A percentile compares a stretch with the other conserved stretches of the same genome.
phyloP scores from a whole-genome alignment of 2,113 vertebrate genomes.

The Pterocles gutturalis region DNA sequence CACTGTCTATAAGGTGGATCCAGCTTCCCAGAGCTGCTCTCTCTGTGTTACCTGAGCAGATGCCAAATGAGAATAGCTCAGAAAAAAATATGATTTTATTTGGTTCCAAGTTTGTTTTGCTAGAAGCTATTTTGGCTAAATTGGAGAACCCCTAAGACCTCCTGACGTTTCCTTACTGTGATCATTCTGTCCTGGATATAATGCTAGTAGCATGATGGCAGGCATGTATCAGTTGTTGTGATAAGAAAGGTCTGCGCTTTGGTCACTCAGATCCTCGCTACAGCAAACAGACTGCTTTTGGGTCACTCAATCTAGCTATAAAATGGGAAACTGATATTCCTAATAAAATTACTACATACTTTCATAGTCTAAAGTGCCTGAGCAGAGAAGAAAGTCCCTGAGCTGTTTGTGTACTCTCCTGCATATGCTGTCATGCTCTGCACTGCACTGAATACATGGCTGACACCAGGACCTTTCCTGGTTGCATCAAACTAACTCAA shows the following conservation, averaged over 20 bases:
- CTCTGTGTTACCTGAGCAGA: background rate
- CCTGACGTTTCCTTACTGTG: background rate
- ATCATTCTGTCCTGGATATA: background rate
- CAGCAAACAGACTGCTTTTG: background rate
- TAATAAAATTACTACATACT: background rate
- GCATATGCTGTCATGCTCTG: background rate
- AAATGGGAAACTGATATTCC: background rate
- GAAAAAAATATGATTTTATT: background rate
- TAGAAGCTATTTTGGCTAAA: background rate
- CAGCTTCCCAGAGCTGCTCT: background rate
- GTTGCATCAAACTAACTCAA: background rate
- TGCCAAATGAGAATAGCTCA: background rate
- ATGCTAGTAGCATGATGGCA: background rate
- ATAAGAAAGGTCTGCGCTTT: background rate
- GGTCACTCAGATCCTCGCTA: background rate
- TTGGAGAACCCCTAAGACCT: background rate
- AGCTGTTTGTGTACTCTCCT: background rate
- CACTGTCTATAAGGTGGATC: background rate
- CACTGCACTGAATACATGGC: background rate
- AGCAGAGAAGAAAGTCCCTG: background rate
- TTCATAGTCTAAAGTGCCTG: background rate
- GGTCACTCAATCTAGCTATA: background rate
- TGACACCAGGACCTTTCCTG: background rate
- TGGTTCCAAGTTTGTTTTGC: background rate
- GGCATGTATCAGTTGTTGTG: background rate